Percentiles rank a stretch among this genome's conserved stretches.
These are phyloP conservation scores for Macropodus opercularis DNA, from an alignment of 2,797 vertebrate genomes.

Conservation along the genomic window DNA sequence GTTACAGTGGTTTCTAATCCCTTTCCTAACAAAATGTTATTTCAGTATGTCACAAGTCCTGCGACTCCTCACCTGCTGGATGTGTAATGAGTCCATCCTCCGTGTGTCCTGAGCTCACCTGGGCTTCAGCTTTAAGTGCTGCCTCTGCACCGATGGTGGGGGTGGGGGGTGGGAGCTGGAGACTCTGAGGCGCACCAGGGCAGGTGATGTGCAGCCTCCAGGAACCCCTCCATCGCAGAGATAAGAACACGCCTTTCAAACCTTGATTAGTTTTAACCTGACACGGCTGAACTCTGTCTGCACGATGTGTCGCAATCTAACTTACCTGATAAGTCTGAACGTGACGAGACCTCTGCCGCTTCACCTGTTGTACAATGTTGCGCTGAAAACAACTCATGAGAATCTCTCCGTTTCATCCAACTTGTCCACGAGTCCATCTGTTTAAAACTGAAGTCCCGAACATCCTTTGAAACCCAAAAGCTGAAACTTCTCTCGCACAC, in stretches of 20 bases:
- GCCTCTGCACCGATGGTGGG: conserved; percentile 21
- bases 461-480: too few relatives aligned
- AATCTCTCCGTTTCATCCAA: background rate
- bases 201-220: conserved; percentile 40
- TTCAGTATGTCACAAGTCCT: background rate
- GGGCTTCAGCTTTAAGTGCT: conserved; percentile 24
- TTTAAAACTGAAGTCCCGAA: conserved; percentile 9
- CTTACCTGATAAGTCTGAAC: conserved; percentile 51
- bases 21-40: too few relatives aligned
- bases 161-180: background rate
- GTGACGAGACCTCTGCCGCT: conserved; percentile 1
- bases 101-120: conserved; percentile 42
- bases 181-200: conserved; percentile 11
- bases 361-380: conserved; percentile 6
- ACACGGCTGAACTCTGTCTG: conserved; percentile 28
- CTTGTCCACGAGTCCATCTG: conserved; percentile 16
- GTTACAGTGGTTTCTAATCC: too few relatives aligned
- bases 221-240: conserved; percentile 26
- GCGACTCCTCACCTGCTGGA: conserved; percentile 63
- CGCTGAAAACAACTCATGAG: background rate
- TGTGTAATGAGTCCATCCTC: conserved; percentile 58
- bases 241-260: conserved; percentile 70
- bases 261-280: conserved; percentile 40
- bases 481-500: background rate
- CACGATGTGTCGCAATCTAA: conserved; percentile 51